Percentiles rank a stretch among this genome's conserved stretches.
Conservation (phyloP, 2,113 vertebrate genomes). For the Oryzias javanicus region DNA sequence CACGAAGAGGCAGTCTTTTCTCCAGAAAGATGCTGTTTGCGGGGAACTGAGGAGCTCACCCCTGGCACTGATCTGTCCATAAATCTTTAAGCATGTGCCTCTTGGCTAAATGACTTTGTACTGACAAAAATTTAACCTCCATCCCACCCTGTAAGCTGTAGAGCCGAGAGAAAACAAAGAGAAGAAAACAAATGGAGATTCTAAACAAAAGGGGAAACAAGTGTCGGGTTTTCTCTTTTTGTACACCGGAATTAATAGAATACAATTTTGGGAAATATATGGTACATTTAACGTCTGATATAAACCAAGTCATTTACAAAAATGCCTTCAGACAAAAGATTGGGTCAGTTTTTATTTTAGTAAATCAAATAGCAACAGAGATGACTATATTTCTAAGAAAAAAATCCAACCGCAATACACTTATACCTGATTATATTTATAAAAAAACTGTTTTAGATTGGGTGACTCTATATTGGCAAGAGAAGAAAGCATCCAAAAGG, state of each 20-base stretch:
- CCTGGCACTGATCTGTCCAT: slow-evolving; percentile 67
- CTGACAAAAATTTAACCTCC: slow-evolving; percentile 68
- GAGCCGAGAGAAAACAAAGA: slow-evolving; percentile 10
- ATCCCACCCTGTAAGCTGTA: slow-evolving; percentile 51
- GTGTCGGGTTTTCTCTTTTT: slow-evolving; percentile 11
- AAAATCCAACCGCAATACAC: no score
- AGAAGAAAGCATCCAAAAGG: no score
- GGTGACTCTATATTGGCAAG: no score
- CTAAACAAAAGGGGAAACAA: slow-evolving; percentile 20
- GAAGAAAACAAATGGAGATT: slow-evolving; percentile 35
- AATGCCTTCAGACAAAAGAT: no score
- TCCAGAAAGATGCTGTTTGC: slow-evolving; percentile 66
- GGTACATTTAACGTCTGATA: no score
- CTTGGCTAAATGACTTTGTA: slow-evolving; percentile 74
- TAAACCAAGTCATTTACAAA: no score
- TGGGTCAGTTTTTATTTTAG: no score
- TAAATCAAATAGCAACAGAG: no score
- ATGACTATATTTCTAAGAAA: no score
- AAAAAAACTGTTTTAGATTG: no score
- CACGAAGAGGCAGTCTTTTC: slow-evolving; percentile 49
- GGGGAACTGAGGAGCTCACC: slow-evolving; percentile 70
- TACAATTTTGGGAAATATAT: no score
- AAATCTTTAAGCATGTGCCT: slow-evolving; percentile 76
- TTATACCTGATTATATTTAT: no score
- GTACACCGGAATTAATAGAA: neutral